Conservation (phyloP, 2,888 invertebrate genomes). For the Lepidocyrtinus sp. region DNA sequence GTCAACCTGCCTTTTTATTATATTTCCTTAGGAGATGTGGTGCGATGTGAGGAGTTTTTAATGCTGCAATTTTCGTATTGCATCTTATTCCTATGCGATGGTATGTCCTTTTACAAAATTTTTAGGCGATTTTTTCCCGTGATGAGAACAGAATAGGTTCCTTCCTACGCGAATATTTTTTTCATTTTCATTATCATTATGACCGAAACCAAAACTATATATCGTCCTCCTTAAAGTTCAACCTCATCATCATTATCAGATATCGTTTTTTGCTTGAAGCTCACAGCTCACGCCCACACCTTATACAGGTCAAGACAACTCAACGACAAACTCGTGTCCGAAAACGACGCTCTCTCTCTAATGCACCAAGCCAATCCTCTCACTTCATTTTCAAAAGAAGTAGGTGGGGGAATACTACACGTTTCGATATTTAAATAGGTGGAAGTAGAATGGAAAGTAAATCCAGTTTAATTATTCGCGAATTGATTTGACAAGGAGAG, state of each 20-base stretch:
- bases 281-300: slow-evolving; percentile 22
- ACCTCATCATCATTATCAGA: background rate
- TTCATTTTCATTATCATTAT: background rate
- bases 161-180: background rate
- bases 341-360: background rate
- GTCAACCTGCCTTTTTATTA: slow-evolving; percentile 26
- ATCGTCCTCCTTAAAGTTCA: background rate
- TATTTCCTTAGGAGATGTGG: slow-evolving; percentile 26
- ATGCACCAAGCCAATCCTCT: background rate
- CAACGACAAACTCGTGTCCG: background rate
- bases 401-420: background rate
- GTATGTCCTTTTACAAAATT: background rate
- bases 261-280: background rate
- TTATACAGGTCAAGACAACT: too few relatives aligned
- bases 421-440: background rate
- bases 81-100: slow-evolving; percentile 16
- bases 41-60: slow-evolving; percentile 14
- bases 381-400: too few relatives aligned
- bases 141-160: background rate
- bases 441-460: background rate
- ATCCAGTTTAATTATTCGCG: background rate
- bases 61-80: too few relatives aligned
- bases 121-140: background rate
- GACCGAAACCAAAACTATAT: too few relatives aligned
- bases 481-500: background rate